Evolutionary conservation across 2,113 vertebrate genomes (phyloP), one percentile per base, ranked within the genome.

Genomic region (Atrichornis clamosus): DNA sequence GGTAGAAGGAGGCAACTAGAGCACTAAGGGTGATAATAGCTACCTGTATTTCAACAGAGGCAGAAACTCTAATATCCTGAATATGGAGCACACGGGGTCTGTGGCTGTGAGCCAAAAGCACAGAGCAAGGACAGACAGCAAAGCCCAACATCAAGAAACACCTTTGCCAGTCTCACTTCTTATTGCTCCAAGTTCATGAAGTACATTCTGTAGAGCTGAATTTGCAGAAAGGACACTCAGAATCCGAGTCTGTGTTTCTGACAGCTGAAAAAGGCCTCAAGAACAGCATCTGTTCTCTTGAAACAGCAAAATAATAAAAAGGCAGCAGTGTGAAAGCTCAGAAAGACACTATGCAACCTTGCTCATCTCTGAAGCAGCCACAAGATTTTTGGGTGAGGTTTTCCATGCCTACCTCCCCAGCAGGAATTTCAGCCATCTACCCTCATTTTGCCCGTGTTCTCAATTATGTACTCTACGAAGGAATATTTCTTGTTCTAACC

Each of bases 191-290:
- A 37, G 24, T 37, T 62, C n/a, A 47, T 30, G 24, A 44, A 41
- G 10, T 9, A 6, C 3, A 0, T 59, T 63, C 33, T 32, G 46
- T 0, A 28, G 20, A 75, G 42, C 4, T 10, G 32, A 62, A 32
- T 12, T 67, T n/a, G 20, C 12, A 68, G 44, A 68, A 27, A 50
- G 55, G 23, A 30, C 18, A 15, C n/a, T 42, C 49, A 47, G 60
- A 78, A 62, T 52, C 35, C 6, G 7, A 80, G 41, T 52, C 7
- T 19, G 19, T 23, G 52, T 42, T 83, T 64, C 41, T 60, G 37
- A 58, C 39, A 78, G 37, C 9, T 60, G 27, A 62, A 76, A 74
- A 82, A 83, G 13, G 0, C 2, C 27, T 39, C 18, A 3, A n/a
- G 69, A 77, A 17, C 13, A 28, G 19, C 17, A 24, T 41, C 24